These are phyloP conservation scores for Empis stercorea DNA, from an alignment of 2,888 invertebrate genomes.

Conservation along the genomic window DNA sequence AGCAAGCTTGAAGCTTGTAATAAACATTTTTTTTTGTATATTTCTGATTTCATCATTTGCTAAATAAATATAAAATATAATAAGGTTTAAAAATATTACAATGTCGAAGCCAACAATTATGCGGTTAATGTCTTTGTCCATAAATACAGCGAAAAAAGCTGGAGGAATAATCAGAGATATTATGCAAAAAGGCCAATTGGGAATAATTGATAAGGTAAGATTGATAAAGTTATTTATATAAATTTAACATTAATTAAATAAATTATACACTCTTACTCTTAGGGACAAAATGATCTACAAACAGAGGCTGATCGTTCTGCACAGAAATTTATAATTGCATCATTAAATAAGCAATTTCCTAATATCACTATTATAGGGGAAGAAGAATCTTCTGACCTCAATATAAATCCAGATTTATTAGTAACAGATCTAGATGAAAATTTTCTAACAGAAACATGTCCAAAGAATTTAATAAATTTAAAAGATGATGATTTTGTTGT, in stretches of 20 bases:
- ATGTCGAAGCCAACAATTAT: slow-evolving; percentile 18
- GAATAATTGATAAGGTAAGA: slow-evolving; percentile 78
- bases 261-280: slow-evolving; percentile 12
- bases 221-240: too few species aligned
- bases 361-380: slow-evolving; percentile 78
- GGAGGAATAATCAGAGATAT: slow-evolving; percentile 86
- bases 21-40: too few species aligned
- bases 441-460: slow-evolving; percentile 51
- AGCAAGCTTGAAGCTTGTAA: too few species aligned
- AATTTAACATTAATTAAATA: slow-evolving; percentile 2
- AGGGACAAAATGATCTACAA: slow-evolving; percentile 89
- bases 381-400: slow-evolving; percentile 58
- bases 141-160: slow-evolving; percentile 59
- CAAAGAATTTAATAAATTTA: slow-evolving; percentile 47
- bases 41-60: too few species aligned
- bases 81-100: too few species aligned
- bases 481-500: slow-evolving; percentile 77
- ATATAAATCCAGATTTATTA: slow-evolving; percentile 49
- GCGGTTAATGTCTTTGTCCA: slow-evolving; percentile 31
- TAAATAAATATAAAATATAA: too few species aligned
- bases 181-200: slow-evolving; percentile 76
- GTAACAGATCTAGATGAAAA: slow-evolving; percentile 58
- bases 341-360: slow-evolving; percentile 73
- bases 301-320: slow-evolving; percentile 96
- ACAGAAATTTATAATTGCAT: slow-evolving; percentile 84